A percentile compares a stretch with the other conserved stretches of the same genome.
Conservation (phyloP, 2,888 invertebrate genomes). For the Phrixothrix hirtus region DNA sequence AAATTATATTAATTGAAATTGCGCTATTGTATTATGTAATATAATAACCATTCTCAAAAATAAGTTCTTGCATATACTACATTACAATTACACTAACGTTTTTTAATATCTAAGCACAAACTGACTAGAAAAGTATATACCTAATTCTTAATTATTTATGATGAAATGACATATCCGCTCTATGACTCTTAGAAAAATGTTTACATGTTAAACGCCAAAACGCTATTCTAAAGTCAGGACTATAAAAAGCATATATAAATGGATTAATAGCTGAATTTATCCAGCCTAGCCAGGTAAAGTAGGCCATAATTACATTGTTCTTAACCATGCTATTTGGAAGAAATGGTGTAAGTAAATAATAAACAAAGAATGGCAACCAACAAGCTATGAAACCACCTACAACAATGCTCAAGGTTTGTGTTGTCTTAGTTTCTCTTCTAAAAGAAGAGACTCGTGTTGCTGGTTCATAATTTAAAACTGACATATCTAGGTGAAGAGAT, state of each 20-base stretch:
- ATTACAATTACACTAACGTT: constrained; percentile 5
- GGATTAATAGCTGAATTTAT: constrained; percentile 89
- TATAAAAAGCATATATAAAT: constrained; percentile 89
- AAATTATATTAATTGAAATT: too few species aligned
- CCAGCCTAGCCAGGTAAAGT: constrained; percentile 88
- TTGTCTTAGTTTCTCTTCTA: constrained; percentile 83
- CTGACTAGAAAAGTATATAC: constrained; percentile 23
- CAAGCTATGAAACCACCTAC: constrained; percentile 87
- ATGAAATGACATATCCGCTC: constrained; percentile 49
- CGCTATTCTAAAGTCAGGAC: constrained; percentile 82
- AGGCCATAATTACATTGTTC: constrained; percentile 65
- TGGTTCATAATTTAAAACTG: constrained; percentile 59
- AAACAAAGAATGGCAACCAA: constrained; percentile 86
- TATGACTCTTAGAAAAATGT: constrained; percentile 62
- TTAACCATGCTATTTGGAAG: constrained; percentile 64
- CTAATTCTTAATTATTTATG: constrained; percentile 44
- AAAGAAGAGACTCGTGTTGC: constrained; percentile 66
- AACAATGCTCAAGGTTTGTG: constrained; percentile 83
- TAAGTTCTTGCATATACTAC: neutral
- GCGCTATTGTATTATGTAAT: too few species aligned
- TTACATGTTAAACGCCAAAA: constrained; percentile 82
- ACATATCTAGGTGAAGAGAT: constrained; percentile 60
- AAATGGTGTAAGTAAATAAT: constrained; percentile 81
- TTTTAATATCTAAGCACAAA: constrained; percentile 19
- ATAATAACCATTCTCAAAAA: too few species aligned